phyloP scores from a whole-genome alignment of 1,140 invertebrate species.

The Lepidotrigona ventralis region DNA sequence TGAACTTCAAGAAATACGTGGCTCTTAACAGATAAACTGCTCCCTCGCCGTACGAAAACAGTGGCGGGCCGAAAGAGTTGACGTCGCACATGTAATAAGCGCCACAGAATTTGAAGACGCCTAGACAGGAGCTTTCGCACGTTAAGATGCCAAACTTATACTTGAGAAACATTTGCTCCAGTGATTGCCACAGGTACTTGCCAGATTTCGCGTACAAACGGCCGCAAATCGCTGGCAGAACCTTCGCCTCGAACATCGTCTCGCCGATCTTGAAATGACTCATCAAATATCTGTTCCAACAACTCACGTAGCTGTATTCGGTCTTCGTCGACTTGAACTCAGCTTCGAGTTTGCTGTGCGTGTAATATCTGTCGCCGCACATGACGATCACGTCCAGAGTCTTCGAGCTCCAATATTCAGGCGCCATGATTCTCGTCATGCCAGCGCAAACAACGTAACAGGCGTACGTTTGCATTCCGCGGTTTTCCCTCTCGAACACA shows the following conservation, averaged over 20 bases:
- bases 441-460: constrained; percentile 73
- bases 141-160: constrained; percentile 66
- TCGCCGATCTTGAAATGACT: constrained; percentile 68
- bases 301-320: constrained; percentile 36
- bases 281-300: constrained; percentile 49
- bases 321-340: constrained; percentile 32
- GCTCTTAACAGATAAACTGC: constrained; percentile 66
- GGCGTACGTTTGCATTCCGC: constrained; percentile 65
- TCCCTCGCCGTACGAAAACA: constrained; percentile 66
- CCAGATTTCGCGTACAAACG: constrained; percentile 55
- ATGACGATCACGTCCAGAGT: constrained; percentile 69
- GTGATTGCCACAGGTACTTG: constrained; percentile 59
- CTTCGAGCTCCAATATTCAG: constrained; percentile 72
- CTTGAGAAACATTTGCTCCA: constrained; percentile 65
- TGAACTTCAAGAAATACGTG: constrained; percentile 64
- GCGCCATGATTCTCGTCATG: constrained; percentile 71
- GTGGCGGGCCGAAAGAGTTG: constrained; percentile 65
- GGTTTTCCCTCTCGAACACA: constrained; percentile 67
- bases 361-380: constrained; percentile 71
- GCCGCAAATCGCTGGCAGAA: constrained; percentile 60
- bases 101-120: constrained; percentile 70
- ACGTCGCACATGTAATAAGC: constrained; percentile 72
- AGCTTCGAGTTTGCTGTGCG: constrained; percentile 61
- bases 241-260: constrained; percentile 64
- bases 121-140: constrained; percentile 68